These are phyloP conservation scores for Phenganax stokvisi DNA, from an alignment of 92 coral and sea anemone genomes.

Conservation along the genomic window DNA sequence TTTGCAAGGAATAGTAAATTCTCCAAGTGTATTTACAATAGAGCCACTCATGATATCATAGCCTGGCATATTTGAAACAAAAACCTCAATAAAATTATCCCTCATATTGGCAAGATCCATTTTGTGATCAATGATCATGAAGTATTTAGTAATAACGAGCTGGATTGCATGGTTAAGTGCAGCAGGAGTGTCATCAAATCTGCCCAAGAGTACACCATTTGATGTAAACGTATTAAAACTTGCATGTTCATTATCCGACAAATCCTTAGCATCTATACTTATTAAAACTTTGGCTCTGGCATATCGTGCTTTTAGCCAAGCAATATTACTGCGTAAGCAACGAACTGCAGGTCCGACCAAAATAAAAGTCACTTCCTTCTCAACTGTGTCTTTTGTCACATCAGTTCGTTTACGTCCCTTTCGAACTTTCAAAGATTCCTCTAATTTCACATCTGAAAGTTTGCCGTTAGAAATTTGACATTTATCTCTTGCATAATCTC, in stretches of 20 bases:
- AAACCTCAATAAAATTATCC: constrained; percentile 7
- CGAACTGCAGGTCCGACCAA: constrained; percentile 18
- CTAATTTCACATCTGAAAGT: neutral
- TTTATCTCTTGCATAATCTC: neutral
- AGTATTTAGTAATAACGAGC: constrained; percentile 18
- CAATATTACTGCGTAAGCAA: neutral
- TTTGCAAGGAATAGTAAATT: constrained; percentile 9
- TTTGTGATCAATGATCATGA: constrained; percentile 32
- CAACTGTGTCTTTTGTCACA: constrained; percentile 2
- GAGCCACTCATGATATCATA: constrained; percentile 36
- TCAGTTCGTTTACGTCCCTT: neutral
- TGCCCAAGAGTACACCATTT: constrained; percentile 1
- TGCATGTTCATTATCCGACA: neutral
- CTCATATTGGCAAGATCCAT: constrained; percentile 1
- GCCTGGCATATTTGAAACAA: constrained; percentile 27
- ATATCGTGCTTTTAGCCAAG: constrained; percentile 9
- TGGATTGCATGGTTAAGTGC: constrained; percentile 16
- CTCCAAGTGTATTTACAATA: neutral
- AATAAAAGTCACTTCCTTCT: constrained; percentile 27
- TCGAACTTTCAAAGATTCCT: neutral
- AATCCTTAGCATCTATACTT: neutral
- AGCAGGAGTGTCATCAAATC: constrained; percentile 7
- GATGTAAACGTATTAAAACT: neutral
- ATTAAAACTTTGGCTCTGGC: constrained; percentile 5
- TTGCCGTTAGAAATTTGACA: neutral